Conservation (phyloP, 2,113 vertebrate genomes). For the Telmatochromis brachygnathus region DNA sequence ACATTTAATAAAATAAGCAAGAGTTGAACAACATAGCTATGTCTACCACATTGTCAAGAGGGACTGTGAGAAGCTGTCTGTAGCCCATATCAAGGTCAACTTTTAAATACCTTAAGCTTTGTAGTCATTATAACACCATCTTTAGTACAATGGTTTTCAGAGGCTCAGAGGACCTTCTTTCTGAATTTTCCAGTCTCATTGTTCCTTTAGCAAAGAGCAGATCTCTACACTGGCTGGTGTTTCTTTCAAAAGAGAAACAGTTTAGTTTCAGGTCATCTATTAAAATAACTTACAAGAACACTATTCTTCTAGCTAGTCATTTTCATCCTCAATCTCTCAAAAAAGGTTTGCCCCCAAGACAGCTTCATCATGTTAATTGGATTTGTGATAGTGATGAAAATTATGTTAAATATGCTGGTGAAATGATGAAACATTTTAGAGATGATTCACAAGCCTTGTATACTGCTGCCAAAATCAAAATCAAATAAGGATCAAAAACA, state of each 20-base stretch:
- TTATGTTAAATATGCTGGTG: not conserved
- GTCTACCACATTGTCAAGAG: not conserved
- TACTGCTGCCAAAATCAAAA: not conserved
- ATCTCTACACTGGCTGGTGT: not conserved
- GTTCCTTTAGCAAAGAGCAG: not conserved
- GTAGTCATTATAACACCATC: not conserved
- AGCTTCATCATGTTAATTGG: slow-evolving; percentile 16
- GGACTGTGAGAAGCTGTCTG: not conserved
- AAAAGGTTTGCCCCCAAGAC: slow-evolving; percentile 10
- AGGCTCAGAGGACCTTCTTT: not conserved
- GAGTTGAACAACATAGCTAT: not conserved
- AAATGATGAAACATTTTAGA: slow-evolving; percentile 19
- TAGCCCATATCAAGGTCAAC: not conserved
- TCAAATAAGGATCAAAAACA: not conserved
- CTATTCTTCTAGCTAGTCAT: not conserved
- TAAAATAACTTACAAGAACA: not conserved
- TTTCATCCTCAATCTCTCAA: not conserved
- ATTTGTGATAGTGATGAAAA: slow-evolving; percentile 23
- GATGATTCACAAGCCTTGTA: not conserved
- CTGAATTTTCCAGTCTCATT: not conserved
- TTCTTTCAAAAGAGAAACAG: not conserved
- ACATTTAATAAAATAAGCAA: not conserved
- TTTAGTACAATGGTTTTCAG: not conserved
- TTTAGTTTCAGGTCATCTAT: not conserved
- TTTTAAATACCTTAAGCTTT: not conserved